phyloP scores from a whole-genome alignment of 2,797 vertebrate species.

The Tenualosa ilisha region DNA sequence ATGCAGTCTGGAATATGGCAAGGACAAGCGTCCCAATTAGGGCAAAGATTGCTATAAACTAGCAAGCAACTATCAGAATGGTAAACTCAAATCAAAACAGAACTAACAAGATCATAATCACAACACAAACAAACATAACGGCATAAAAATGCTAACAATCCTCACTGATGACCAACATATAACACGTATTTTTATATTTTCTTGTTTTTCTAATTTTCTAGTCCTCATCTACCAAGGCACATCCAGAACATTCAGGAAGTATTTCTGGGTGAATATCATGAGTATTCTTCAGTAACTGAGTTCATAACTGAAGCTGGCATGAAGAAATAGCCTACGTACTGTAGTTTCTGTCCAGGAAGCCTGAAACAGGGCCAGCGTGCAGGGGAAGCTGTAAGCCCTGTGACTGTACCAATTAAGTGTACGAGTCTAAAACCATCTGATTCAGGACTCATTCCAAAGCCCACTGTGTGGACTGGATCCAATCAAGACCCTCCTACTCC shows the following conservation, averaged over 20 bases:
- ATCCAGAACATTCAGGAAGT: too few relatives aligned
- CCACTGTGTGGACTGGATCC: constrained; percentile 11
- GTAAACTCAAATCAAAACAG: not conserved
- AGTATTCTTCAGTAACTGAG: not conserved
- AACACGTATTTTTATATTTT: too few relatives aligned
- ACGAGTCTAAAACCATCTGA: not conserved
- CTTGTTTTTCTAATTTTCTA: too few relatives aligned
- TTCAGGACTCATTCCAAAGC: not conserved
- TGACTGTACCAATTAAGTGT: not conserved
- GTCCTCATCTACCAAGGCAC: too few relatives aligned
- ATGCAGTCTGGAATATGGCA: not conserved
- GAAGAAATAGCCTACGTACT: too few relatives aligned
- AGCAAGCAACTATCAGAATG: not conserved
- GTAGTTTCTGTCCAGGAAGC: not conserved
- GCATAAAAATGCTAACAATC: not conserved
- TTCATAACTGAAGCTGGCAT: not conserved
- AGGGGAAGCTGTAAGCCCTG: not conserved
- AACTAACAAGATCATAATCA: not conserved
- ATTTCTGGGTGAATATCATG: too few relatives aligned
- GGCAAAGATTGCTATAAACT: not conserved
- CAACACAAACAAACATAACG: not conserved
- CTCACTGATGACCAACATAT: too few relatives aligned
- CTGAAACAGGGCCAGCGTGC: not conserved
- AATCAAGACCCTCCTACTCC: not conserved
- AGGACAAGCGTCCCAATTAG: not conserved